Base-by-base conservation (phyloP, 1,140 invertebrate species). In the Drosophila sechellia region DNA sequence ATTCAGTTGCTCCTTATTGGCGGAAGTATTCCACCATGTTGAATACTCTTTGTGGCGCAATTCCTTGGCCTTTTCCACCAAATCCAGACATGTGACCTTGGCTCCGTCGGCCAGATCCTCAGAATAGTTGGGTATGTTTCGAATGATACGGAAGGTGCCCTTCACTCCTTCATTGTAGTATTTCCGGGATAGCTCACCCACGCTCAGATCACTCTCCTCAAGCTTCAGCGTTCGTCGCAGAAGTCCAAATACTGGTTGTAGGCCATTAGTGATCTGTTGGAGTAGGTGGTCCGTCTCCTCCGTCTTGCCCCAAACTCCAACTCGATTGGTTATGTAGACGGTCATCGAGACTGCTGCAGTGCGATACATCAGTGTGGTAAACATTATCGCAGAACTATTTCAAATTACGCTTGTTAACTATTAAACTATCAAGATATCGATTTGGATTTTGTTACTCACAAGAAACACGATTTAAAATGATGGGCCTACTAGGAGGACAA, bases 291-390 rank as follows among this genome's bases (percentile, higher is more conserved):
- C 48, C 42, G 70, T 40, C 3, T 69, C 77, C 40, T 61, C 58
- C 0, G 53, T 49, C 1, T 58, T 48, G 22, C 76, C 76, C 77
- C 77, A 79, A 15, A 74, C 42, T 1, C 76, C 77, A 0, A 35
- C 43, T 1, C 48, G 40, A 11, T 54, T 55, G 12, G 52, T 74
- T 3, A 63, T 42, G 42, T 79, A 79, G 2, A 79, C 53, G 13
- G 78, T 55, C 39, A 77, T 42, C 25, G 60, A 55, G 8, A 72
- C 22, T 0, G 66, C 61, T 8, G 61, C 61, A 1, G 49, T 63
- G 34, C 72, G 60, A 0, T 35, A 50, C 43, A 72, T 31, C 6
- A 81, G 22, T 8, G 8, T 46, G 43, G 35, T 46, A 0, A 61
- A 35, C 66, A 80, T 80, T 4, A 1, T 59, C 0, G 31, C 10